Base-by-base conservation (phyloP, 2,888 invertebrate genomes). In the Sphaeridia pumilis region DNA sequence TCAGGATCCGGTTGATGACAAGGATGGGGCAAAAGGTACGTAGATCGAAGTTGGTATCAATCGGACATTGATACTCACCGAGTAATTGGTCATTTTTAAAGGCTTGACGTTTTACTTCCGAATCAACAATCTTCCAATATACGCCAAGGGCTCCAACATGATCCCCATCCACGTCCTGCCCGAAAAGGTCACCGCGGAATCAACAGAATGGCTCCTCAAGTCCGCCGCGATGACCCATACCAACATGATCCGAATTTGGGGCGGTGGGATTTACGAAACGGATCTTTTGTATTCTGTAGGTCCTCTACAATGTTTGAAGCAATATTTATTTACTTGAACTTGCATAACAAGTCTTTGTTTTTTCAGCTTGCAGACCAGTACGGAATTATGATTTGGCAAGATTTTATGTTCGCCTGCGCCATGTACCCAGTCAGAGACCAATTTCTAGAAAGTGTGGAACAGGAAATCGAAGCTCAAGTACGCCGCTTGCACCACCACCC, bases 1-100 rank as follows among this genome's bases (percentile, higher is more conserved):
- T 7, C 85, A 94, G 71, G 78, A 84, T 49, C 70, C 76, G 43
- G 75, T 82, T 3, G 66, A 63, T 31, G 4, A 44, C 21, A 14
- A 21, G 1, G 44, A 49, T 14, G 1, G 25, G 4, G 26, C 24
- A n/a, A 46, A 46, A 45, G 54, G 57, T 52, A 45, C 50, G 28
- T 46, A 27, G 7, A 5, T 22, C 10, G 17, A 24, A 10, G 7
- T 31, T 31, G 31, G 7, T 14, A 31, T 10, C 31, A 31, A 10
- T 31, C 31, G 31, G 14, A 31, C n/a, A n/a, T n/a, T n/a, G n/a
- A n/a, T n/a, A n/a, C n/a, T n/a, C n/a, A n/a, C n/a, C n/a, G n/a
- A n/a, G n/a, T n/a, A n/a, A n/a, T n/a, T n/a, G n/a, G n/a, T n/a
- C n/a, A n/a, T 47, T 43, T 5, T 38, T 57, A 12, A 5, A 59